Evolutionary conservation across 1,140 invertebrate genomes (phyloP), one percentile per base, ranked within the genome.

Genomic region (Macrosteles quadrilineatus): DNA sequence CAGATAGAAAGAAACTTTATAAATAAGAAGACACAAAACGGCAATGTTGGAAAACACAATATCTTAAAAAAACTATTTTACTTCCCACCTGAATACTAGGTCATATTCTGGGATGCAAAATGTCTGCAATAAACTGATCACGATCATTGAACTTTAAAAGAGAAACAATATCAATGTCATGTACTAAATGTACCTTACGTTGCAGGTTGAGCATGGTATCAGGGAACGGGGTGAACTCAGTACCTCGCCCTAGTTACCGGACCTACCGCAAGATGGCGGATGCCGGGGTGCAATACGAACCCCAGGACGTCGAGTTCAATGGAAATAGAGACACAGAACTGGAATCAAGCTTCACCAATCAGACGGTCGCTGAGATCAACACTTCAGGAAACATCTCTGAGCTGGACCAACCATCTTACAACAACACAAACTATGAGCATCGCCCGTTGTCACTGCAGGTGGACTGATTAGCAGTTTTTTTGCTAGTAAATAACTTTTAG

Each of bases 201-300:
- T 59, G 2, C 55, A 59, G 55, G 55, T n/a, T 59, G 55, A 59
- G 55, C 27, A 59, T 59, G 55, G 55, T 59, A 2, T 59, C 55
- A 59, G 55, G 55, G 55, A 59, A 59, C 23, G 55, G 55, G 4
- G 55, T 59, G 55, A 59, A 21, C 47, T 50, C 47, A 4, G 25
- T 29, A 11, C 23, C 23, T 59, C 55, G 55, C 23, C 55, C 55
- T 59, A 59, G n/a, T n/a, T 30, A 27, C 9, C 12, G 25, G 23
- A 50, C 55, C 21, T 59, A 27, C 27, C 55, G 55, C 55, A 59
- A 59, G 55, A 59, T 59, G 55, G 55, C 55, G 11, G 55, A 59
- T 30, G 12, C 23, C 4, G 55, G 55, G 12, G 25, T 59, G 2
- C 55, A 59, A n/a, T 14, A 21, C 47, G 21, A 50, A 14, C 32